Evolutionary conservation across 35 echinoderm and acorn worm species (phyloP), one percentile per base, ranked within the genome.

Genomic region (Hemicentrotus pulcherrimus): DNA sequence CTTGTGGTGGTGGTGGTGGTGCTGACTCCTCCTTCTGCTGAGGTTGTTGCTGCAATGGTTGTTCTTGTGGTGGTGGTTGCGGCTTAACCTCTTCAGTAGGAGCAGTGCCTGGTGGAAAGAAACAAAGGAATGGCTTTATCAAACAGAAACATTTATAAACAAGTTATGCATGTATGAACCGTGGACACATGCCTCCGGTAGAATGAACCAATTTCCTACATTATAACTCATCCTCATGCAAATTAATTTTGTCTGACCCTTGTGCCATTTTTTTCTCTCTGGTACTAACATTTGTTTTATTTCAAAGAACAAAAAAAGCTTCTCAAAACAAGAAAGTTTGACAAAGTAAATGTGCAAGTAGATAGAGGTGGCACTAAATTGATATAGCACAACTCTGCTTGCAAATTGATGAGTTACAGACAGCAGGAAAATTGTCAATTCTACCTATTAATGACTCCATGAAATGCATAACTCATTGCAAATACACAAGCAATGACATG

Each of bases 51-150:
- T 86, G 95, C 86, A 59, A 59, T 97, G 60, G 96, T 95, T 96
- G 91, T 94, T 95, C 91, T 92, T 97, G 96, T 94, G 91, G 92
- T 97, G 91, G 96, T 96, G 95, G 95, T 96, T 93, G 88, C 65
- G 95, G 86, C 86, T 94, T 92, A 47, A 90, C 96, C 33, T 95
- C 55, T 55, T 86, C 61, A 94, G 96, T 32, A 71, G 32, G 85
- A 65, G 94, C 96, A 89, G 96, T 86, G 22, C 47, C 91, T 93
- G 48, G 11, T 90, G 31, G 19, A 30, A 6, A 78, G 19, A 78
- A 24, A 28, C 61, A 70, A 78, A 78, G 24, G 5, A 78, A 78
- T 28, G 65, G 65, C 65, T 78, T 78, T n/a, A 18, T 78, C 19
- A 78, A 28, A 78, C 18, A 28, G n/a, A 78, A 7, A 5, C 6